A percentile compares a stretch with the other conserved stretches of the same genome.
Evolutionary conservation across 2,888 invertebrate genomes (phyloP).

Genomic region (Nemapogon koenigi): DNA sequence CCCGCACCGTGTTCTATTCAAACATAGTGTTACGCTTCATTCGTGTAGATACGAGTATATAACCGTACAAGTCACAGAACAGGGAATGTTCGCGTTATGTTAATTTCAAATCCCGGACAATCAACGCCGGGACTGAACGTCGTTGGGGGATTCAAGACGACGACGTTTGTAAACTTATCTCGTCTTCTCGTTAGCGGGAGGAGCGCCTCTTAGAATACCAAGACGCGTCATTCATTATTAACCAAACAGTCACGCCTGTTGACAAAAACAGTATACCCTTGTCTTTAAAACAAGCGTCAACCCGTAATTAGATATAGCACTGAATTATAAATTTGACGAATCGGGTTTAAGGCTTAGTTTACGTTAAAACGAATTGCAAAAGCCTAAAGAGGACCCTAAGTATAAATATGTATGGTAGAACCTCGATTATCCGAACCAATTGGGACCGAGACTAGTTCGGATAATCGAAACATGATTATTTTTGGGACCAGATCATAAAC

Average conservation of each 20-base stretch:
- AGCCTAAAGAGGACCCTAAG: too few species aligned
- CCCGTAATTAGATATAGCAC: constrained; percentile 4
- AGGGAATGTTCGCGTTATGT: constrained; percentile 42
- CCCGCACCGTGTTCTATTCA: neutral
- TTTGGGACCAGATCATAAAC: too few species aligned
- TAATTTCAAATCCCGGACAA: constrained; percentile 56
- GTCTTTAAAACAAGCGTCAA: neutral
- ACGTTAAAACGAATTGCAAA: constrained; percentile 2
- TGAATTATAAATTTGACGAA: neutral
- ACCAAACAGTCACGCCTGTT: constrained; percentile 48
- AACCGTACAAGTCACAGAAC: constrained; percentile 19
- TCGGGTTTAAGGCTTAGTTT: constrained; percentile 2
- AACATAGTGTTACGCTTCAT: neutral
- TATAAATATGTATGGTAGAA: too few species aligned
- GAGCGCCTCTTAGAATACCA: constrained; percentile 52
- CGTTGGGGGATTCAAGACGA: constrained; percentile 51
- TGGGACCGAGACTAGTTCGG: too few species aligned
- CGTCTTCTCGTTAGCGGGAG: constrained; percentile 54
- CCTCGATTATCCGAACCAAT: too few species aligned
- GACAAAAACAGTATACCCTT: constrained; percentile 32
- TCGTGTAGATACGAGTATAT: neutral
- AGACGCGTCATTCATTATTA: constrained; percentile 58
- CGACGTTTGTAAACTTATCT: constrained; percentile 59
- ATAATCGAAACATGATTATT: too few species aligned
- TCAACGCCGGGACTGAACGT: constrained; percentile 45